phyloP scores from a whole-genome alignment of 1,140 invertebrate species.

The Sitophilus oryzae region DNA sequence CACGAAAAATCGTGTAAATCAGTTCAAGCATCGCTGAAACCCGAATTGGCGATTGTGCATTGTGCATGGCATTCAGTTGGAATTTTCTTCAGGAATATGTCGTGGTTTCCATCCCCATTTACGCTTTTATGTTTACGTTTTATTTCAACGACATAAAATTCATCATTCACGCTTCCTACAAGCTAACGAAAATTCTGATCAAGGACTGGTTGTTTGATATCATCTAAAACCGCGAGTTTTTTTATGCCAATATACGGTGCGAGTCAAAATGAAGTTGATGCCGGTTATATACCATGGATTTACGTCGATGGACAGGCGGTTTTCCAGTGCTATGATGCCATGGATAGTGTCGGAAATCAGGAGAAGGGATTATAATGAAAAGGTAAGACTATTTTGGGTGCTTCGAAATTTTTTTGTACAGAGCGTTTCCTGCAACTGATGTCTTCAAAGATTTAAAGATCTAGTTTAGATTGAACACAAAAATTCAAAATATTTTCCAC shows the following conservation, averaged over 20 bases:
- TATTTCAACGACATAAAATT: constrained; percentile 8
- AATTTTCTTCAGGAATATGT: constrained; percentile 9
- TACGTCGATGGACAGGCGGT: constrained; percentile 66
- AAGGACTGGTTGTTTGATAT: constrained; percentile 3
- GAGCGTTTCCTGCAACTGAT: no score
- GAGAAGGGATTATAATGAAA: constrained; percentile 51
- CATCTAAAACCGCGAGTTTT: no score
- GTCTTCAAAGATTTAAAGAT: no score
- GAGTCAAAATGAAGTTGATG: constrained; percentile 53
- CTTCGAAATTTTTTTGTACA: no score
- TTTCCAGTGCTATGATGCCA: constrained; percentile 70
- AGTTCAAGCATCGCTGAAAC: not conserved
- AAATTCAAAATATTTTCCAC: no score
- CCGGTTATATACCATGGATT: constrained; percentile 64
- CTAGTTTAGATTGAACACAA: no score
- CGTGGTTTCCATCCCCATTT: constrained; percentile 1
- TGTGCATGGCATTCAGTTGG: constrained; percentile 6
- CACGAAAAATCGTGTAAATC: not conserved
- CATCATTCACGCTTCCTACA: not conserved
- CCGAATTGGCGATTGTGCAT: not conserved
- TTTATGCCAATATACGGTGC: not conserved
- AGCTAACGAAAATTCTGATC: constrained; percentile 1
- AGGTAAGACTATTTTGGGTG: no score
- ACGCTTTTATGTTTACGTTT: constrained; percentile 5
- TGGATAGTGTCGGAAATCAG: constrained; percentile 63